These are phyloP conservation scores for Anthonomus grandis DNA, from an alignment of 1,140 invertebrate species.

Conservation along the genomic window DNA sequence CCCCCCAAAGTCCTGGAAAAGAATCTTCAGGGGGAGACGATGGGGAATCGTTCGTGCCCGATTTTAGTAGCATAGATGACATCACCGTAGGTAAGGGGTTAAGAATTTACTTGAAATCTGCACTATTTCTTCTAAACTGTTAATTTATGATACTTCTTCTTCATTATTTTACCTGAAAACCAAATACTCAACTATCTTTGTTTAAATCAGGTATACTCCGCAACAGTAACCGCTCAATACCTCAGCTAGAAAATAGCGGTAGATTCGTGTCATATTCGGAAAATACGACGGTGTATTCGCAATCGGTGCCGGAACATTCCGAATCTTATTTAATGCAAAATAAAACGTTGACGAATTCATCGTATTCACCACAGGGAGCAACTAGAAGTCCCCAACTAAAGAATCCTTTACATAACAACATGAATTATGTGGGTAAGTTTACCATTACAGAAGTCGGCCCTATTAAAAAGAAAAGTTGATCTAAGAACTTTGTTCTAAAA, in stretches of 20 bases:
- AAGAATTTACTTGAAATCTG: too few species aligned
- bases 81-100: conserved; percentile 49
- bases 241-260: conserved; percentile 8
- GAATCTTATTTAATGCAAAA: neutral
- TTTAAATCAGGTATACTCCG: conserved; percentile 23
- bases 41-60: conserved; percentile 75
- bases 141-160: too few species aligned
- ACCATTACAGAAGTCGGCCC: too few species aligned
- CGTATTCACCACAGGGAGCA: neutral
- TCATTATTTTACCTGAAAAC: too few species aligned
- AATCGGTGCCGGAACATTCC: conserved; percentile 15
- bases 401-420: conserved; percentile 18
- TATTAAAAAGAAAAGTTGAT: too few species aligned
- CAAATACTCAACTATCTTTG: too few species aligned
- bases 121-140: too few species aligned
- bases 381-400: conserved; percentile 2
- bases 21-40: conserved; percentile 77
- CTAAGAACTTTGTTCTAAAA: too few species aligned
- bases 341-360: neutral
- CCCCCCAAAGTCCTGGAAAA: conserved; percentile 72
- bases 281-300: conserved; percentile 11
- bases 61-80: conserved; percentile 77
- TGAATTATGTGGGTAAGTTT: conserved; percentile 24
- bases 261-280: conserved; percentile 20
- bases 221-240: conserved; percentile 23